Conservation (phyloP, 2,888 invertebrate genomes). For the Charanyca ferruginea region DNA sequence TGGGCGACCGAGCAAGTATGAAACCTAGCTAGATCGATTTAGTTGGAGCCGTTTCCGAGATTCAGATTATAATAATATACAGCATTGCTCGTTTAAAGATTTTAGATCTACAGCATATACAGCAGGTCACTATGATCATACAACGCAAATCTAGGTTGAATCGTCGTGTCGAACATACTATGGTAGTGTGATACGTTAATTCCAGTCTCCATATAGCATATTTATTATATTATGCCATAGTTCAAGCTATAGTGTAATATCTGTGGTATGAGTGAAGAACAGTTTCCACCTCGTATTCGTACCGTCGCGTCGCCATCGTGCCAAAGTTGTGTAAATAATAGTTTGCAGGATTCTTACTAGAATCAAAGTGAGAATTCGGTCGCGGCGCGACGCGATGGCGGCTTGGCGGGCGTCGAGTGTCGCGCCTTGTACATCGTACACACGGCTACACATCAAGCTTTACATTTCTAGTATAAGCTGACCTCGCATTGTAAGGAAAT, state of each 20-base stretch:
- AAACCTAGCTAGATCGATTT: too few species aligned
- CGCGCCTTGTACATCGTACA: constrained; percentile 45
- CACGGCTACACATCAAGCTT: too few species aligned
- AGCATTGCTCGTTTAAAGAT: too few species aligned
- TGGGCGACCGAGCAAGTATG: too few species aligned
- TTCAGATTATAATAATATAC: too few species aligned
- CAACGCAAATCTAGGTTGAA: constrained; percentile 50
- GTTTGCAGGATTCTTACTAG: constrained; percentile 39
- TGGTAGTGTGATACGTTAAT: constrained; percentile 37
- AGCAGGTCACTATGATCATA: constrained; percentile 28
- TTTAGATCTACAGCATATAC: too few species aligned
- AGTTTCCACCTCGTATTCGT: constrained; percentile 27
- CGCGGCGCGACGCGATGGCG: constrained; percentile 57
- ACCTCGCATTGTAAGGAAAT: too few species aligned
- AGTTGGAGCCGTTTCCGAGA: too few species aligned
- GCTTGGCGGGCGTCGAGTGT: constrained; percentile 35
- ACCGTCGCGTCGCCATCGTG: neutral
- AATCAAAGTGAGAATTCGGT: constrained; percentile 26
- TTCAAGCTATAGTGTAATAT: constrained; percentile 30
- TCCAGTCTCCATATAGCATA: constrained; percentile 34
- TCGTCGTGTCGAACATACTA: constrained; percentile 29
- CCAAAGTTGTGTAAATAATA: constrained; percentile 24
- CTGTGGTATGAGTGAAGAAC: constrained; percentile 50
- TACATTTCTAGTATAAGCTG: too few species aligned
- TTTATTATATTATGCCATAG: constrained; percentile 46